Evolutionary conservation across 2,797 vertebrate genomes (phyloP), one percentile per base, ranked within the genome.

Genomic region (Craterocephalus amniculus): DNA sequence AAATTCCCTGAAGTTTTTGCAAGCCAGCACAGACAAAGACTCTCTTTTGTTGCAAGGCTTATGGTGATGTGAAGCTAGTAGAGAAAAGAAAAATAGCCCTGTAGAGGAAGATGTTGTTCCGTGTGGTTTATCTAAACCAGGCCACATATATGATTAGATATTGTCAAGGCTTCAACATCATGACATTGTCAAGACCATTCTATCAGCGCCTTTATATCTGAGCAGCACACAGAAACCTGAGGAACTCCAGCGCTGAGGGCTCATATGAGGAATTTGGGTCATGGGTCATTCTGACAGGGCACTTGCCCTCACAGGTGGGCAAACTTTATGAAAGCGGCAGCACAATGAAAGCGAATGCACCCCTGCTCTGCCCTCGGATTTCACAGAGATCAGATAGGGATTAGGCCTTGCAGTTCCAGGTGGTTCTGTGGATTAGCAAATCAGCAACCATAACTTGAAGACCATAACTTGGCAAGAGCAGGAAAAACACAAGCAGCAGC

Each of bases 1-100:
- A 79, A 86, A 90, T 88, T 91, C 89, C 81, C 72, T 29, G 43
- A 88, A 87, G 85, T 88, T 87, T 90, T 88, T 55, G 84, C 79
- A 81, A 79, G 77, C 76, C 74, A 43, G 45, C 7, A 40, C 60
- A 83, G 70, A 89, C 89, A 90, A 89, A 84, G 87, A 67, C 14
- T 59, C 67, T 74, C 72, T 92, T 86, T 91, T 89, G 81, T 87
- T 84, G 79, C 65, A 57, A 49, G 26, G 1, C 24, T 52, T 59
- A 80, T 66, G 70, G 70, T 73, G 80, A 77, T 65, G 63, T 67
- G 64, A 71, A 52, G 72, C 59, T 56, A 58, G 27, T 26, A 18
- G 36, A 36, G 12, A 60, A 67, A 76, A 49, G 56, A 59, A 79
- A 27, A 48, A 26, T 66, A 67, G n/a, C n/a, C n/a, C 68, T 49